Percentiles rank a stretch among this genome's conserved stretches.
Conservation (phyloP, 2,888 invertebrate genomes). For the Clostera curtula region DNA sequence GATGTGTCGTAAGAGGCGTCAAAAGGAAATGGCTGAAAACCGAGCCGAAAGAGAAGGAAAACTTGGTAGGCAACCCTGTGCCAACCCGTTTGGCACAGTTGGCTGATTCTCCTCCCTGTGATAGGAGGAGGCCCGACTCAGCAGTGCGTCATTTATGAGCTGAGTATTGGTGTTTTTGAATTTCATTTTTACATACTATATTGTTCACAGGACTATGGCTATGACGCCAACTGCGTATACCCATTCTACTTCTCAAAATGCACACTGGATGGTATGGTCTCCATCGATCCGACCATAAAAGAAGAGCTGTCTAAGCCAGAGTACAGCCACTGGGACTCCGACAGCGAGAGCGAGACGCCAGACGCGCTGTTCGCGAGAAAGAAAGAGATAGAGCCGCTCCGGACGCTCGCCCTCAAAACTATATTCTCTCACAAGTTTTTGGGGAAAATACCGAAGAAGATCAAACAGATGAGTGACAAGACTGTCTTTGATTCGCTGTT, state of each 20-base stretch:
- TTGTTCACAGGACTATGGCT: constrained; percentile 42
- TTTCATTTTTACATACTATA: constrained; percentile 1
- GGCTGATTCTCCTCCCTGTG: too few species aligned
- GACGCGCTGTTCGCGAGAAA: constrained; percentile 2
- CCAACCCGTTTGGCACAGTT: too few species aligned
- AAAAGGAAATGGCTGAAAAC: too few species aligned
- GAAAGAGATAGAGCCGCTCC: constrained; percentile 27
- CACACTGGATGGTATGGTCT: constrained; percentile 44
- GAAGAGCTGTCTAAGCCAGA: constrained; percentile 29
- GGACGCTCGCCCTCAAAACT: constrained; percentile 36
- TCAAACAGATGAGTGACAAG: constrained; percentile 16
- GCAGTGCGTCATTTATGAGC: too few species aligned
- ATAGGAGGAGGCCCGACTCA: too few species aligned
- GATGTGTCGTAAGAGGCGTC: too few species aligned
- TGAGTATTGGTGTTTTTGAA: constrained; percentile 1
- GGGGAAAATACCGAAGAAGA: constrained; percentile 42
- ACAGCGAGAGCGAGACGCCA: constrained; percentile 18
- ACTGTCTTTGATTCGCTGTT: constrained; percentile 16
- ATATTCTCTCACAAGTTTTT: constrained; percentile 42
- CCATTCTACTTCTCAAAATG: constrained; percentile 36
- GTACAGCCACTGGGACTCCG: constrained; percentile 48
- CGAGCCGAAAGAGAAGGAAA: too few species aligned
- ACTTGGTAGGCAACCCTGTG: too few species aligned
- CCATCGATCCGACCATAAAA: constrained; percentile 34
- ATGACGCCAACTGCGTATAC: constrained; percentile 38